Base-by-base conservation (phyloP, 2,888 invertebrate genomes). In the Drosophila differens region DNA sequence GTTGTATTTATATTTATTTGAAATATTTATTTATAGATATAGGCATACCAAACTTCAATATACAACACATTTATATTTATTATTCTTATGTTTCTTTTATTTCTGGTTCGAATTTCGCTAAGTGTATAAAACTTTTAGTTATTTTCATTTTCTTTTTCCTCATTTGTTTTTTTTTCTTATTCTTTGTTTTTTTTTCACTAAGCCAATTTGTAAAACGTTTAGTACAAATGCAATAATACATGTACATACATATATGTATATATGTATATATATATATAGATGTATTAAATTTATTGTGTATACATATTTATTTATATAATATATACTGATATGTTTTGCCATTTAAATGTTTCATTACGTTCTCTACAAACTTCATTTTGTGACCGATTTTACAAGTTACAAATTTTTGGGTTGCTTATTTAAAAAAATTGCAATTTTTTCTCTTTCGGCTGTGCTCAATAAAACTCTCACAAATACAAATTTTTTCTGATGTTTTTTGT, bases 251-350 rank as follows among this genome's bases (percentile, higher is more conserved):
- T 73, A 76, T 81, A 76, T 86, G 63, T 76, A 68, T 71, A 55
- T 75, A 70, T 79, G 77, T 76, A 75, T 68, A 79, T 74, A 73
- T 82, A 81, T 82, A 81, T 81, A 76, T 71, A 80, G 76, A 84
- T 85, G 79, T 76, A 81, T 82, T 82, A 74, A 51, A 58, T 75
- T 76, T 79, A 70, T 71, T 72, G 59, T 80, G 62, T 82, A 74
- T 37, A 37, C n/a, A 39, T 39, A 55, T 28, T 39, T 74, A 37
- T 74, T 66, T 72, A 72, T 81, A 69, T 71, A 59, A 71, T 71
- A 90, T 90, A 90, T 90, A 87, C 77, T 90, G 89, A 90, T 90
- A 90, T 90, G 89, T 90, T 89, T 87, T 83, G 83, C 80, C 80
- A 85, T 88, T 85, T 83, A 85, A 89, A 85, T 86, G 75, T 70